phyloP scores from a whole-genome alignment of 1,140 invertebrate species.

The Berghia stephanieae region DNA sequence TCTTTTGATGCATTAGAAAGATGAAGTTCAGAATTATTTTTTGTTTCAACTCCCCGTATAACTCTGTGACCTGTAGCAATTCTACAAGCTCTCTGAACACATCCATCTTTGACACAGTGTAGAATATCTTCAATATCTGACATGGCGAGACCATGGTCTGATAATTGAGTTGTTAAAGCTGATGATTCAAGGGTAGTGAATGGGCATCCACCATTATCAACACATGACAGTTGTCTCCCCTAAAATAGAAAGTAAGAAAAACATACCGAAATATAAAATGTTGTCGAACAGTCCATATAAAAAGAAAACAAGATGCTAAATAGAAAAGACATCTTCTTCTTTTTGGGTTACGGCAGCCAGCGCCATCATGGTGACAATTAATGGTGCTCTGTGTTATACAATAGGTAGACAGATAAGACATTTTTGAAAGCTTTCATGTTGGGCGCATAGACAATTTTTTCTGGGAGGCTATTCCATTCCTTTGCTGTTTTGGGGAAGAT shows the following conservation, averaged over 20 bases:
- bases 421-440: not conserved
- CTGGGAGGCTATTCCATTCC: too few relatives aligned
- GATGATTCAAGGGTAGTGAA: not conserved
- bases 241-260: not conserved
- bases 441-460: too few relatives aligned
- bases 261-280: too few relatives aligned
- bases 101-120: too few relatives aligned
- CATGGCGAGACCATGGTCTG: not conserved
- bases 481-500: too few relatives aligned
- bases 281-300: not conserved
- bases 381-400: not conserved
- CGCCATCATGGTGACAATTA: not conserved
- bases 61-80: too few relatives aligned
- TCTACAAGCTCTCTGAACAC: too few relatives aligned
- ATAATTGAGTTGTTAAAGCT: not conserved
- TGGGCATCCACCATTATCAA: slow-evolving; percentile 9
- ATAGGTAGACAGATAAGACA: not conserved
- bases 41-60: too few relatives aligned
- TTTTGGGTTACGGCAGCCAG: not conserved
- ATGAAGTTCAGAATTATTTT: too few relatives aligned
- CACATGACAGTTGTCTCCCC: slow-evolving; percentile 12
- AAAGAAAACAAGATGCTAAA: not conserved
- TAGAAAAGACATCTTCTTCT: not conserved
- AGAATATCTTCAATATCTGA: not conserved
- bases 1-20: too few relatives aligned